Evolutionary conservation across 2,888 invertebrate genomes (phyloP).

Genomic region (Ectemnius cavifrons): DNA sequence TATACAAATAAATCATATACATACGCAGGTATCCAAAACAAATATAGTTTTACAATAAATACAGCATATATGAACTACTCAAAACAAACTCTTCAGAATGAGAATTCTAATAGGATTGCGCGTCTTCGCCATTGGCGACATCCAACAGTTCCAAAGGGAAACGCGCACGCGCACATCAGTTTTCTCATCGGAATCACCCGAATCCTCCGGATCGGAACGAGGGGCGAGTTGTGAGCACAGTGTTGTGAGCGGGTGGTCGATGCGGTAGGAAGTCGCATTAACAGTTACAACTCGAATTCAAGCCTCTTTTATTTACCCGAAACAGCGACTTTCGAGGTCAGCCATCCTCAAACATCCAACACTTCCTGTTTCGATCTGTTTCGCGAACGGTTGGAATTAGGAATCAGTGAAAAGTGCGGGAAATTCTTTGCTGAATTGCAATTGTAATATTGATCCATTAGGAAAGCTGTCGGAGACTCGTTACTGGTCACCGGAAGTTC

Average conservation of each 20-base stretch:
- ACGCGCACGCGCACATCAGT: not conserved
- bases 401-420: not conserved
- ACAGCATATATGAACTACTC: too few species aligned
- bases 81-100: too few species aligned
- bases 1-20: not conserved
- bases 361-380: not conserved
- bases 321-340: not conserved
- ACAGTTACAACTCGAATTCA: not conserved
- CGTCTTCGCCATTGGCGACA: too few species aligned
- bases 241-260: slow-evolving; percentile 39
- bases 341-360: not conserved
- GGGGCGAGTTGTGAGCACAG: slow-evolving; percentile 35
- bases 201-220: not conserved
- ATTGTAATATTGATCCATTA: too few species aligned
- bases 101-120: too few species aligned
- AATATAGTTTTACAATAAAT: too few species aligned
- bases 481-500: too few species aligned
- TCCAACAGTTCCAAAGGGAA: not conserved
- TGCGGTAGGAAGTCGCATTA: slow-evolving; percentile 3
- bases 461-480: too few species aligned
- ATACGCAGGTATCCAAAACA: too few species aligned
- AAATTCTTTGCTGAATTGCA: not conserved
- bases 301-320: not conserved
- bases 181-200: not conserved
- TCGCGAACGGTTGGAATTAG: not conserved